Percentiles rank a stretch among this genome's conserved stretches.
Evolutionary conservation across 1,140 invertebrate genomes (phyloP).

Genomic region (Cotesia chilonis): DNA sequence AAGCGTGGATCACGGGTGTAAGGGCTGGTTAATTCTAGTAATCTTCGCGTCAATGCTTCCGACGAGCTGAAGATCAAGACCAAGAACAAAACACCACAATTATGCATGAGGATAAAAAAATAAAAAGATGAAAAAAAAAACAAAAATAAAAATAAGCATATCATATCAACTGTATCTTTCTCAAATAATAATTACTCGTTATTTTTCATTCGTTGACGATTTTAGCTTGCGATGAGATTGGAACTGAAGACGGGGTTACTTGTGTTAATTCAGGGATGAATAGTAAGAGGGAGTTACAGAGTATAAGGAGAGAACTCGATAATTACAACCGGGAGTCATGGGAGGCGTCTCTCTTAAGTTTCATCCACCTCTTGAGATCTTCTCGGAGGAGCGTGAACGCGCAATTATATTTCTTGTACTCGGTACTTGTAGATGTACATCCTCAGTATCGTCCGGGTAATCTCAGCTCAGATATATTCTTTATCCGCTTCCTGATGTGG

Average conservation of each 20-base stretch:
- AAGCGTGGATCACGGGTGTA: slow-evolving; percentile 21
- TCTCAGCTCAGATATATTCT: background rate
- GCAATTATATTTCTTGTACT: slow-evolving; percentile 58
- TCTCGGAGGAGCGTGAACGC: slow-evolving; percentile 61
- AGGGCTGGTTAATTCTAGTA: slow-evolving; percentile 61
- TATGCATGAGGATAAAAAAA: background rate
- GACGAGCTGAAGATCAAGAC: slow-evolving; percentile 36
- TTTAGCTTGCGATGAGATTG: slow-evolving; percentile 8
- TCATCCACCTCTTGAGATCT: slow-evolving; percentile 55
- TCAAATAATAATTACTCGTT: slow-evolving; percentile 12
- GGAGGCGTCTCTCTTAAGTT: slow-evolving; percentile 52
- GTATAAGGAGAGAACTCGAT: slow-evolving; percentile 54
- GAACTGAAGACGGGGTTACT: slow-evolving; percentile 3
- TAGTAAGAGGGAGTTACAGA: slow-evolving; percentile 40
- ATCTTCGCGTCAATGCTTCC: slow-evolving; percentile 64
- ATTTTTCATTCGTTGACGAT: background rate
- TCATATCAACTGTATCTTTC: too few species aligned
- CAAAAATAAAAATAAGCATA: background rate
- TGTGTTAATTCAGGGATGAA: slow-evolving; percentile 24
- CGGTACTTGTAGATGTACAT: slow-evolving; percentile 26
- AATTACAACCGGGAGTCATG: slow-evolving; percentile 66
- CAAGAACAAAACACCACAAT: background rate
- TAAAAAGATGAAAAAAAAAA: background rate
- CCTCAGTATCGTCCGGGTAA: background rate
- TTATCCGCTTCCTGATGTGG: too few species aligned